Conservation (phyloP, 2,888 invertebrate genomes). For the Acrobasis repandana region DNA sequence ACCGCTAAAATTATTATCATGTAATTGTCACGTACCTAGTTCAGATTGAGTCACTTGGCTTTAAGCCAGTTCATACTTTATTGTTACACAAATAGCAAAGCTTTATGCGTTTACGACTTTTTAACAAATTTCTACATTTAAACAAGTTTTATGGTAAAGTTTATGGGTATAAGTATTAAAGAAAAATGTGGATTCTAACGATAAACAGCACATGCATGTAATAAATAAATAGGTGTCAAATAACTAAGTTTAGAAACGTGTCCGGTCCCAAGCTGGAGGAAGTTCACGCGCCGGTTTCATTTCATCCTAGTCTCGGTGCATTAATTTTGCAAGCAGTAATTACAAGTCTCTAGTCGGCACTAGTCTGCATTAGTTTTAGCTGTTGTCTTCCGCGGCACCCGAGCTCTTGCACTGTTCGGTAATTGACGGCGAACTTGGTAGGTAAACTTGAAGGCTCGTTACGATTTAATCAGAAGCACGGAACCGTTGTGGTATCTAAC, state of each 20-base stretch:
- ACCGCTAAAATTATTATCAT: slow-evolving; percentile 47
- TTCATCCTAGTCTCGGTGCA: slow-evolving; percentile 78
- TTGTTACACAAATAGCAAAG: slow-evolving; percentile 77
- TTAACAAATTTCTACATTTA: slow-evolving; percentile 66
- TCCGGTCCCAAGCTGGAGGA: slow-evolving; percentile 45
- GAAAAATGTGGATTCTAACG: neutral
- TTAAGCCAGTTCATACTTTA: slow-evolving; percentile 73
- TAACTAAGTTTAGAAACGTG: slow-evolving; percentile 58
- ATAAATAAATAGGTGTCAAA: slow-evolving; percentile 34
- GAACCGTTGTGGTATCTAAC: neutral
- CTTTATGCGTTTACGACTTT: slow-evolving; percentile 66
- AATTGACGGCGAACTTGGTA: slow-evolving; percentile 65
- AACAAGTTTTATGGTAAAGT: slow-evolving; percentile 45
- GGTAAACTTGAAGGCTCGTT: slow-evolving; percentile 66
- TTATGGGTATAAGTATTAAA: neutral
- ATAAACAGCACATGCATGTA: slow-evolving; percentile 5
- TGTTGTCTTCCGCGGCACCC: slow-evolving; percentile 64
- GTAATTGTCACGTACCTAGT: slow-evolving; percentile 55
- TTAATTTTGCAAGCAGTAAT: slow-evolving; percentile 81
- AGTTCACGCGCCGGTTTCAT: slow-evolving; percentile 76
- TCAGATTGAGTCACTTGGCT: slow-evolving; percentile 69
- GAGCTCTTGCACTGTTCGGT: slow-evolving; percentile 57
- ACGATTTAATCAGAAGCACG: slow-evolving; percentile 62
- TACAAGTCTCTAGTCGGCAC: slow-evolving; percentile 76
- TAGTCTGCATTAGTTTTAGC: slow-evolving; percentile 75